Percentiles rank a stretch among this genome's conserved stretches.
These are phyloP conservation scores for Spatula clypeata DNA, from an alignment of 2,797 vertebrate genomes.

Conservation along the genomic window DNA sequence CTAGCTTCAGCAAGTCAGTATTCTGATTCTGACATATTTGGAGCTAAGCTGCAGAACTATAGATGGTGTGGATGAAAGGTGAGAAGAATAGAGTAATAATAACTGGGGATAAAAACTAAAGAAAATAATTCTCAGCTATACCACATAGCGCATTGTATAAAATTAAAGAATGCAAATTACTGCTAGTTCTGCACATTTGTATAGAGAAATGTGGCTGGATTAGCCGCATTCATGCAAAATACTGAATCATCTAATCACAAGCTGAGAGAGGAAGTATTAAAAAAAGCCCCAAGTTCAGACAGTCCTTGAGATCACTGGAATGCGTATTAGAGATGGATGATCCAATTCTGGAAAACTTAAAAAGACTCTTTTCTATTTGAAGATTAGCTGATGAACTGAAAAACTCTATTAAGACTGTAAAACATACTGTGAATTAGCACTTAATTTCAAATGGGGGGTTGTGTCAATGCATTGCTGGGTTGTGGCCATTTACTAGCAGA, in stretches of 20 bases:
- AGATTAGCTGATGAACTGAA: neutral
- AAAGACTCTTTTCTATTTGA: neutral
- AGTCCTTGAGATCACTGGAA: neutral
- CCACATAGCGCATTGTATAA: neutral
- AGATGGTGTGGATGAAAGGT: neutral
- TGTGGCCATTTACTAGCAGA: neutral
- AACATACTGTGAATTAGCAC: neutral
- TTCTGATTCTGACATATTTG: neutral
- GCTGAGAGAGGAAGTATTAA: constrained; percentile 12
- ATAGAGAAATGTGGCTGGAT: neutral
- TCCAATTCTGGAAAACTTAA: neutral
- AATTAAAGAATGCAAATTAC: constrained; percentile 8
- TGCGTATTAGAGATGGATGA: neutral
- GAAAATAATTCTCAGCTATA: neutral
- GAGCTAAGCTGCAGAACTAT: neutral
- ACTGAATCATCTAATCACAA: constrained; percentile 57
- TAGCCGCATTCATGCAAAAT: constrained; percentile 3
- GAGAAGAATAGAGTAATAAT: neutral
- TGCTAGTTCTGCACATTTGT: neutral
- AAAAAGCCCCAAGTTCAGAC: constrained; percentile 22
- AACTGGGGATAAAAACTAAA: neutral
- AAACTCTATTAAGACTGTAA: neutral
- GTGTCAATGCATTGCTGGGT: neutral
- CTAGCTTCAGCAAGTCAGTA: neutral
- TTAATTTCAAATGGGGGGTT: neutral